A percentile compares a stretch with the other conserved stretches of the same genome.
Evolutionary conservation across 2,113 vertebrate genomes (phyloP).

Genomic region (Rhinoderma darwinii): DNA sequence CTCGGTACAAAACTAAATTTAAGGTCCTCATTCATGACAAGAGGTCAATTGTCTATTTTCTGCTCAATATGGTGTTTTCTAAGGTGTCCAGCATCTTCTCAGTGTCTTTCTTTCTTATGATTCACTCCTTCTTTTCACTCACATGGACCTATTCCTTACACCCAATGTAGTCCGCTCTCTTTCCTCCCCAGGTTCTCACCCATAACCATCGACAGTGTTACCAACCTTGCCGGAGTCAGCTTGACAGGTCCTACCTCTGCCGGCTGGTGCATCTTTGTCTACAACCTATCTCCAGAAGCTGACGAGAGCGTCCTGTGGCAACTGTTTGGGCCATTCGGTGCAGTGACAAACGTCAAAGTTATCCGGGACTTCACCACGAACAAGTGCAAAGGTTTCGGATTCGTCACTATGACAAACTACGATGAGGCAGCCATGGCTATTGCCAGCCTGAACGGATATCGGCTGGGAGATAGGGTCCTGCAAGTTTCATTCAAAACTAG

Average conservation of each 20-base stretch:
- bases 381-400: conserved; percentile 98
- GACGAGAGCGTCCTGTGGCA: conserved; percentile 98
- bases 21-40: neutral
- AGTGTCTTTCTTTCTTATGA: neutral
- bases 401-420: conserved; percentile 99
- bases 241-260: conserved; percentile 75
- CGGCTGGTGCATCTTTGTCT: conserved; percentile 98
- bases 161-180: conserved; percentile 86
- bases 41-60: neutral
- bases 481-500: conserved; percentile 99
- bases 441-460: conserved; percentile 94
- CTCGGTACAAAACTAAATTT: neutral
- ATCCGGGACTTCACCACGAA: conserved; percentile 97
- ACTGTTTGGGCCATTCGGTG: conserved; percentile 96
- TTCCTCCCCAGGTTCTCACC: conserved; percentile 90
- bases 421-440: conserved; percentile 97
- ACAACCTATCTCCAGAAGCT: conserved; percentile 94
- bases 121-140: conserved; percentile 8
- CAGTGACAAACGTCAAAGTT: conserved; percentile 96
- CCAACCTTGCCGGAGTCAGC: conserved; percentile 85
- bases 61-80: neutral
- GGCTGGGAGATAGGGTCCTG: conserved; percentile 92
- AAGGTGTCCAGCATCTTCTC: conserved; percentile 35
- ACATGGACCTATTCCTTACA: conserved; percentile 70
- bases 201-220: conserved; percentile 89